Base-by-base conservation (phyloP, 1,140 invertebrate genomes). In the Drosophila pruinosa region DNA sequence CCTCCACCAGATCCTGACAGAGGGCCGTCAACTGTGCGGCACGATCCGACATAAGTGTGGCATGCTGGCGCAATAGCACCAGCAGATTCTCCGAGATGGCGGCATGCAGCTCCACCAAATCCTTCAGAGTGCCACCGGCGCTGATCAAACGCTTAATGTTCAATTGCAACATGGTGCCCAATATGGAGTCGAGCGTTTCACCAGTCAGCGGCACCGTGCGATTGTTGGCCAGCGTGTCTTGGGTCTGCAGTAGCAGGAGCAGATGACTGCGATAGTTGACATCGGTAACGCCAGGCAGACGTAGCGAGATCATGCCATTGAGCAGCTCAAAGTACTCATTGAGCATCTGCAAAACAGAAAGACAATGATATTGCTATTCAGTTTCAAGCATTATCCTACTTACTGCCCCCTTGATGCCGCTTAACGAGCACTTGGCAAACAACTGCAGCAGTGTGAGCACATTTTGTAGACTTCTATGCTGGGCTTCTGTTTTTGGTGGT, bases 251-350 rank as follows among this genome's bases (percentile, higher is more conserved):
- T 43, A 86, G 28, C 0, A 62, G 70, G 2, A 78, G 38, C 10
- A 47, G 69, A 43, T 65, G 72, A 3, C 31, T 58, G 8, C 52
- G 64, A n/a, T 57, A 75, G 7, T 15, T 48, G 14, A 15, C 15
- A 12, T 70, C 62, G 15, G 28, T 61, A 4, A 22, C 47, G 12
- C 56, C 63, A 2, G 53, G 75, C 43, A 89, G 77, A 15, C 82
- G 82, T 19, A 78, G 12, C 1, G 58, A 43, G 0, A 62, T 67
- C 17, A 59, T 77, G 31, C 59, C 72, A 28, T 48, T 90, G 22
- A 91, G 75, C 8, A 82, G 22, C 56, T 89, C 78, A 26, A 91
- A 91, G 28, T 90, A 65, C 15, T 90, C 90, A 34, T 90, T 91
- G 15, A 91, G 85, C 75, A 91, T 91, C 90, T 91, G 21, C 2